phyloP scores from a whole-genome alignment of 1,140 invertebrate species.

The Stratiolaelaps scimitus region DNA sequence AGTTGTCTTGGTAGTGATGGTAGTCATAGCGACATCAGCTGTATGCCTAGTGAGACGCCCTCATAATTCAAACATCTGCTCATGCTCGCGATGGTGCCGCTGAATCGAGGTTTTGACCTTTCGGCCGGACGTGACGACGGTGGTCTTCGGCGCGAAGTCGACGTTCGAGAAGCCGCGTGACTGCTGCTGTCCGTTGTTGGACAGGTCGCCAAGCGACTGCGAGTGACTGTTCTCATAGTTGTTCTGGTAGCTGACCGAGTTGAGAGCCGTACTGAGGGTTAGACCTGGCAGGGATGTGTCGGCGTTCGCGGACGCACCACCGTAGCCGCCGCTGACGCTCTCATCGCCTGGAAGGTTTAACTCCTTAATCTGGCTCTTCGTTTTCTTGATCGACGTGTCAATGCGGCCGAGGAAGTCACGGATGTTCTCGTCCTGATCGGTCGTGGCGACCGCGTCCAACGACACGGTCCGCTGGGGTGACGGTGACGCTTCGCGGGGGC shows the following conservation, averaged over 20 bases:
- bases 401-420: conserved; percentile 70
- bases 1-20: no score
- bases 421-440: conserved; percentile 21
- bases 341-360: conserved; percentile 39
- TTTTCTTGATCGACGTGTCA: conserved; percentile 68
- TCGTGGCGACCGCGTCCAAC: not conserved
- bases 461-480: conserved; percentile 14
- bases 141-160: conserved; percentile 4
- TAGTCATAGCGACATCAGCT: no score
- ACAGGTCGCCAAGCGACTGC: conserved; percentile 7
- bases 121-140: conserved; percentile 16
- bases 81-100: conserved; percentile 17
- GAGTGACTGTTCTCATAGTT: not conserved
- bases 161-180: not conserved
- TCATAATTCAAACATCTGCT: conserved; percentile 27
- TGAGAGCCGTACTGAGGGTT: conserved; percentile 20
- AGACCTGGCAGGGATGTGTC: conserved; percentile 16
- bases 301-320: not conserved
- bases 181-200: conserved; percentile 3
- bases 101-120: conserved; percentile 22
- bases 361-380: conserved; percentile 67
- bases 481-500: conserved; percentile 16
- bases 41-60: no score
- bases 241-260: conserved; percentile 24
- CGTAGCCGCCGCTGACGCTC: not conserved